A percentile compares a stretch with the other conserved stretches of the same genome.
These are phyloP conservation scores for Microtus montanus DNA, from an alignment of 2,113 vertebrate genomes.

Conservation along the genomic window DNA sequence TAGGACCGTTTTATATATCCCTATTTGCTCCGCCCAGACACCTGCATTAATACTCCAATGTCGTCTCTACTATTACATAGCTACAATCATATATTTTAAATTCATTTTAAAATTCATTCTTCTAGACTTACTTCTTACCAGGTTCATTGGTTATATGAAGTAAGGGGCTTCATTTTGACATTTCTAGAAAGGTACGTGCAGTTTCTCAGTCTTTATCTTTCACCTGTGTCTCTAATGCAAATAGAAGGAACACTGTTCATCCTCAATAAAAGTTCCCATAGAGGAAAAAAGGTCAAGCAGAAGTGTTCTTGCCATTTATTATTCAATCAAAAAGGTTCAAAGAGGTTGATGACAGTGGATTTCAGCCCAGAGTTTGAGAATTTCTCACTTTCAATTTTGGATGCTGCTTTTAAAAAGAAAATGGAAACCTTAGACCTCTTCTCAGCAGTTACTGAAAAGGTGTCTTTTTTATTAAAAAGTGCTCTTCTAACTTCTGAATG, in stretches of 20 bases:
- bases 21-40: conserved; percentile 13
- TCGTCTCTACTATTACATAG: background rate
- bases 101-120: background rate
- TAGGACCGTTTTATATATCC: background rate
- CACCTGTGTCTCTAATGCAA: background rate
- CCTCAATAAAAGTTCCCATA: background rate
- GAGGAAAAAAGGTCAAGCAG: background rate
- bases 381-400: background rate
- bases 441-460: background rate
- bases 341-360: background rate
- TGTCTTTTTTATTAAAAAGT: background rate
- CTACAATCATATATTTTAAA: background rate
- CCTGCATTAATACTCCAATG: background rate
- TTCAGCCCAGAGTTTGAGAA: background rate
- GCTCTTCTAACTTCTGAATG: background rate
- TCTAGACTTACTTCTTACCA: background rate
- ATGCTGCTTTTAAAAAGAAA: background rate
- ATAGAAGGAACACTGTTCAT: background rate
- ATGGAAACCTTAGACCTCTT: background rate
- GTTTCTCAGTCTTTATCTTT: background rate
- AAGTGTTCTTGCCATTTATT: conserved; percentile 1
- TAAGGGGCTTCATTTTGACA: background rate
- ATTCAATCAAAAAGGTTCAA: background rate
- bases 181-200: background rate
- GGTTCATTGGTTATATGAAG: background rate